phyloP scores from a whole-genome alignment of 2,888 invertebrate genomes.

The Leucophenga maculata region DNA sequence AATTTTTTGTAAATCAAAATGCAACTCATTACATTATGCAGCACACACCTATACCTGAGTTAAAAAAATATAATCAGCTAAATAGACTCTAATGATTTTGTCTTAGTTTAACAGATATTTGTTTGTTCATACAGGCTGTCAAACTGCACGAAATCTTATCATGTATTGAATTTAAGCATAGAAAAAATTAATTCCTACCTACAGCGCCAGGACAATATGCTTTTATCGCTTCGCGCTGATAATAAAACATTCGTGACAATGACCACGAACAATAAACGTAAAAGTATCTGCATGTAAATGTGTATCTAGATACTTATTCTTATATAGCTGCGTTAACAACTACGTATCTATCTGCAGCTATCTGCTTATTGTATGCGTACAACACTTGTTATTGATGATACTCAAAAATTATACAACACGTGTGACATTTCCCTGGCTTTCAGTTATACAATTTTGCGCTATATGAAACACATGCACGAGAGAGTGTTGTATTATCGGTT shows the following conservation, averaged over 20 bases:
- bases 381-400: too few relatives aligned
- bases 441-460: too few relatives aligned
- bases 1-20: neutral
- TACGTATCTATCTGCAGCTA: too few relatives aligned
- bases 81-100: neutral
- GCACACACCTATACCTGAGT: neutral
- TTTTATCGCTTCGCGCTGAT: constrained; percentile 63
- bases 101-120: constrained; percentile 60
- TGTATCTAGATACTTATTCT: too few relatives aligned
- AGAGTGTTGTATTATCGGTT: too few relatives aligned
- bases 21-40: neutral
- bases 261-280: too few relatives aligned
- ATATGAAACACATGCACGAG: too few relatives aligned
- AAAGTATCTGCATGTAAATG: too few relatives aligned
- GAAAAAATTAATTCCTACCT: constrained; percentile 51
- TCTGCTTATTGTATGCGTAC: too few relatives aligned
- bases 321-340: too few relatives aligned
- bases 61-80: neutral
- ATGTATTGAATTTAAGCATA: constrained; percentile 50
- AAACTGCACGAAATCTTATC: constrained; percentile 58
- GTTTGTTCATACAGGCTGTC: constrained; percentile 66
- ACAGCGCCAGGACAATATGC: constrained; percentile 55
- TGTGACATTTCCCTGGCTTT: too few relatives aligned
- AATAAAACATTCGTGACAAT: constrained; percentile 53
- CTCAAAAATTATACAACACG: too few relatives aligned